Percentiles rank a stretch among this genome's conserved stretches.
These are phyloP conservation scores for Cotesia typhae DNA, from an alignment of 1,140 invertebrate species.

Conservation along the genomic window DNA sequence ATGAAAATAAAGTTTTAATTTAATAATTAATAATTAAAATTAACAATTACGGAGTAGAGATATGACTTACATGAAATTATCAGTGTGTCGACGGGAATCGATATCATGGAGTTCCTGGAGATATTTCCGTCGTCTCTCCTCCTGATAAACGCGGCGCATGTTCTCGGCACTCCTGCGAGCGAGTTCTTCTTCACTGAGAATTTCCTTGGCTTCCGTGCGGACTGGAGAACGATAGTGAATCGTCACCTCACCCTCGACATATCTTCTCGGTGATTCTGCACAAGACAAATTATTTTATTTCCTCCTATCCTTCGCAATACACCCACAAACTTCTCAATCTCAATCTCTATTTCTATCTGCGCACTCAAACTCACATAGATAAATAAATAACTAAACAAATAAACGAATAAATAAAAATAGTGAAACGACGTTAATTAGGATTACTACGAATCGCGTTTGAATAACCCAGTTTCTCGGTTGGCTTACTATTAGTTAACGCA, in stretches of 20 bases:
- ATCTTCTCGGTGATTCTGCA: conserved; percentile 83
- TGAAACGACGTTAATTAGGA: conserved; percentile 17
- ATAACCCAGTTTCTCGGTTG: conserved; percentile 20
- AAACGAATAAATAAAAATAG: background rate
- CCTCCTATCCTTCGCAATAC: background rate
- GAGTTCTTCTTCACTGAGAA: conserved; percentile 83
- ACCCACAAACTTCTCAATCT: background rate
- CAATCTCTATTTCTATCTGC: too few species aligned
- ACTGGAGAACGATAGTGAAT: conserved; percentile 91
- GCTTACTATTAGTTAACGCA: conserved; percentile 30
- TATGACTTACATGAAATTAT: conserved; percentile 81
- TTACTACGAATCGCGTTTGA: conserved; percentile 16
- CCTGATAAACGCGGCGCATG: conserved; percentile 89
- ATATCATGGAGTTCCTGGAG: conserved; percentile 91
- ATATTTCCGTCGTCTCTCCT: conserved; percentile 86
- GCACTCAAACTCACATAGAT: background rate
- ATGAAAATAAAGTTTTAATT: conserved; percentile 28
- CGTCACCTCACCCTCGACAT: conserved; percentile 91
- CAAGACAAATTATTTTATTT: conserved; percentile 26
- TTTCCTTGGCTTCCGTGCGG: conserved; percentile 82
- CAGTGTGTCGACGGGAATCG: conserved; percentile 87
- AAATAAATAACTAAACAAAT: background rate
- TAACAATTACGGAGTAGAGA: background rate
- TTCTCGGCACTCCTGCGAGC: conserved; percentile 85
- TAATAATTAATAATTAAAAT: conserved; percentile 16